Conservation (phyloP, 2,797 vertebrate species). For the Pelodytes ibericus region DNA sequence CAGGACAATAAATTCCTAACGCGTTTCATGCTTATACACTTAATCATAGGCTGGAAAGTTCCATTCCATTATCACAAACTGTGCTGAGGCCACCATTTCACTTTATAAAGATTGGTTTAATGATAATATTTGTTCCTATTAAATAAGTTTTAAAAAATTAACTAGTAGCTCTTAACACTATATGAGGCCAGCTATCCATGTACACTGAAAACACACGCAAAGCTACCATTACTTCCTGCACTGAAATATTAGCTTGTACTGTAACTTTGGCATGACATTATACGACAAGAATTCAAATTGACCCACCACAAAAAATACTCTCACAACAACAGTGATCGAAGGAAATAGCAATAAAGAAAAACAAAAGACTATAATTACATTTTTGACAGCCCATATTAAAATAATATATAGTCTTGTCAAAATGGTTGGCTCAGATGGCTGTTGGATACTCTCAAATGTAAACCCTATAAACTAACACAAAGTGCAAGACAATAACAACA, state of each 20-base stretch:
- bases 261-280: not conserved
- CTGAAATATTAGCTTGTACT: not conserved
- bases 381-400: not conserved
- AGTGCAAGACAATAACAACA: not conserved
- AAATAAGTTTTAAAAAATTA: too few relatives aligned
- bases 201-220: not conserved
- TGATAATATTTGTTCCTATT: too few relatives aligned
- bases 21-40: too few relatives aligned
- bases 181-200: not conserved
- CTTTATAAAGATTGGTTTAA: too few relatives aligned
- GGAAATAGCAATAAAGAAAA: not conserved
- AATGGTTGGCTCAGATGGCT: not conserved
- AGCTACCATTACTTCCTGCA: not conserved
- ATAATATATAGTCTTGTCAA: constrained; percentile 1
- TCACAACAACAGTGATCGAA: too few relatives aligned
- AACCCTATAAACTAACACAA: not conserved
- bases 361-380: not conserved
- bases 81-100: too few relatives aligned
- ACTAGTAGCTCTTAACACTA: too few relatives aligned
- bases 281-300: not conserved
- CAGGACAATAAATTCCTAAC: too few relatives aligned
- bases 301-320: not conserved
- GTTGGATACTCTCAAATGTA: not conserved
- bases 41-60: too few relatives aligned
- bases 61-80: too few relatives aligned